These are phyloP conservation scores for Drosophila rufa DNA, from an alignment of 1,140 invertebrate species.

Conservation along the genomic window DNA sequence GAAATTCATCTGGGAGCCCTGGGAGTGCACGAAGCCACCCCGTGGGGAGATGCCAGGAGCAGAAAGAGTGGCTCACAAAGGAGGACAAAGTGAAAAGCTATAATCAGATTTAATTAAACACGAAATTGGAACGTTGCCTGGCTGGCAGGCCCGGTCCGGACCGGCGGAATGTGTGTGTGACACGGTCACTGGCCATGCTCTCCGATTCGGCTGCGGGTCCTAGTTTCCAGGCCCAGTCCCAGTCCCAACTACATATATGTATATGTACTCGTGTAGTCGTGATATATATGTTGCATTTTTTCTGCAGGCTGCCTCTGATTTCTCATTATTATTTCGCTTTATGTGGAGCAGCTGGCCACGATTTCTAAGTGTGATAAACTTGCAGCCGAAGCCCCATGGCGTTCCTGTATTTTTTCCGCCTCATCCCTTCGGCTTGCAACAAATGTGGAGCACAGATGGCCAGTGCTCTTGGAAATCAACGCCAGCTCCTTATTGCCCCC, in stretches of 20 bases:
- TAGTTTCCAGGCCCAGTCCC: slow-evolving; percentile 6
- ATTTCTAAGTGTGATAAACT: slow-evolving; percentile 78
- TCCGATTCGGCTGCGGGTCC: slow-evolving; percentile 37
- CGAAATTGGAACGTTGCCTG: slow-evolving; percentile 74
- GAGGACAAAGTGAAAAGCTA: slow-evolving; percentile 70
- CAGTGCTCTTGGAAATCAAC: slow-evolving; percentile 60
- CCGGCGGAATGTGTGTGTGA: slow-evolving; percentile 46
- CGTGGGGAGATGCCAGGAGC: slow-evolving; percentile 35
- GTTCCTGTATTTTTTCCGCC: neutral
- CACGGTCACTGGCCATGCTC: slow-evolving; percentile 50
- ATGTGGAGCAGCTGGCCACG: slow-evolving; percentile 67
- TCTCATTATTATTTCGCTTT: slow-evolving; percentile 82
- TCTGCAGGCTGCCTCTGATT: slow-evolving; percentile 58
- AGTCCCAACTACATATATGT: slow-evolving; percentile 1
- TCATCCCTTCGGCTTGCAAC: neutral
- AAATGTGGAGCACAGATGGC: slow-evolving; percentile 48
- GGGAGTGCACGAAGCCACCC: slow-evolving; percentile 12
- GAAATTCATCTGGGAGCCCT: slow-evolving; percentile 6
- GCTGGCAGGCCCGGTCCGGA: slow-evolving; percentile 37
- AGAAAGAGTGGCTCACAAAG: slow-evolving; percentile 35
- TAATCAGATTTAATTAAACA: slow-evolving; percentile 83
- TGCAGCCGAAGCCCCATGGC: slow-evolving; percentile 37
- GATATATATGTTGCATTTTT: slow-evolving; percentile 46
- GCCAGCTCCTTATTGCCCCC: slow-evolving; percentile 55
- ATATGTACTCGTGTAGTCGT: slow-evolving; percentile 4